Evolutionary conservation across 2,888 invertebrate genomes (phyloP), one percentile per base, ranked within the genome.

Genomic region (Chaetogeoica ovagalla): DNA sequence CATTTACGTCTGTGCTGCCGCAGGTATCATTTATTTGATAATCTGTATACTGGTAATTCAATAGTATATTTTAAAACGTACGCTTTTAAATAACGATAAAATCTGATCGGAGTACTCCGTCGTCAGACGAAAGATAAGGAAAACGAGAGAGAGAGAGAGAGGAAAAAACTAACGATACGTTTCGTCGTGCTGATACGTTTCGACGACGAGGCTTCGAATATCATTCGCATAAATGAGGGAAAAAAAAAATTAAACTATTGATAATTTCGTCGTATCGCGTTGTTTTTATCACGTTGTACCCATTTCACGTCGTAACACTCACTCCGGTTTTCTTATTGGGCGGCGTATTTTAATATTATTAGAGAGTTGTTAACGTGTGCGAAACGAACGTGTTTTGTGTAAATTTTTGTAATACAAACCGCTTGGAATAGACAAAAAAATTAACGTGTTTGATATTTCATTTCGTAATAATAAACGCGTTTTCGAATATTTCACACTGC

Each of bases 301-400:
- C 13, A 55, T 69, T 55, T 55, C 17, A 6, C 21, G 5, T 17
- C 15, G 13, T 4, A 19, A 4, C 43, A n/a, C 7, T 11, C 13
- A 52, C 8, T 48, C 13, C 13, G 15, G 13, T 17, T 23, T 2
- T 23, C 9, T 9, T 43, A 48, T 48, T 48, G 4, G 21, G 23
- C 5, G 21, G 23, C 5, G 15, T 9, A n/a, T 65, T 43, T 68
- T 7, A 59, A 52, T 52, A 23, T 19, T 13, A 39, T 75, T 75
- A 13, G 66, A 75, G 66, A 75, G 66, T 66, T 66, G 75, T 66
- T 43, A 30, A 75, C 66, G 75, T 75, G 39, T 21, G 39, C 11
- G 37, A 39, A 39, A 60, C 43, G n/a, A 21, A 57, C 60, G 48
- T 23, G 48, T 52, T 6, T 43, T 48, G 9, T 7, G 6, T 43